Base-by-base conservation (phyloP, 2,888 invertebrate genomes). In the Hirtodrosophila trivittata region DNA sequence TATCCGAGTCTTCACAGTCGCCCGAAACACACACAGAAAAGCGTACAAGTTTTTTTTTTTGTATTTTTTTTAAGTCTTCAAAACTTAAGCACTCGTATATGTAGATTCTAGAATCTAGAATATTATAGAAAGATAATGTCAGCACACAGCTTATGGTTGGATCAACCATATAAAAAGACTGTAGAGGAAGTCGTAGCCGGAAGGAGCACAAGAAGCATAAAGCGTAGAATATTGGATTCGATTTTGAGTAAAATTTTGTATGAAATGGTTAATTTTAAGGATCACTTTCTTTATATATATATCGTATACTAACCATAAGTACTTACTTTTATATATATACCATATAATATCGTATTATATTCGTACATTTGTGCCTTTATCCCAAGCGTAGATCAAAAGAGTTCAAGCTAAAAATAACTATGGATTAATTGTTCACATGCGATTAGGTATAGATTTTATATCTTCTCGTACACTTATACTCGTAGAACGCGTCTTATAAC, bases 331-430 rank as follows among this genome's bases (percentile, higher is more conserved):
- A 41, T 25, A 38, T 38, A 26, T 39, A 47, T 58, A 21, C 9
- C 9, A 28, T 47, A 49, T 33, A 35, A 39, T 50, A 55, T 69
- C 9, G 30, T 21, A 21, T 21, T 21, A 21, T 51, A 64, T 60
- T 72, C 25, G 67, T 73, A 72, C 74, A 73, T 72, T 68, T 64
- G 71, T 72, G 72, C 72, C 72, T 72, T 72, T 73, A 51, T 47
- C 46, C 64, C 58, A 54, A 25, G 33, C 32, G 43, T 56, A 56
- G 57, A 59, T 54, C 45, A 67, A 64, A 66, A 46, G 5, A 21
- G 18, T 59, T 51, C 5, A 3, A 59, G 9, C 7, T 28, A 30
- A 33, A 28, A 30, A 41, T 58, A 46, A 28, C 50, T 30, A 41
- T 12, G 12, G 9, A 5, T 30, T 26, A n/a, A 18, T 38, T 38